Base-by-base conservation (phyloP, 2,888 invertebrate species). In the Polydrusus cervinus region DNA sequence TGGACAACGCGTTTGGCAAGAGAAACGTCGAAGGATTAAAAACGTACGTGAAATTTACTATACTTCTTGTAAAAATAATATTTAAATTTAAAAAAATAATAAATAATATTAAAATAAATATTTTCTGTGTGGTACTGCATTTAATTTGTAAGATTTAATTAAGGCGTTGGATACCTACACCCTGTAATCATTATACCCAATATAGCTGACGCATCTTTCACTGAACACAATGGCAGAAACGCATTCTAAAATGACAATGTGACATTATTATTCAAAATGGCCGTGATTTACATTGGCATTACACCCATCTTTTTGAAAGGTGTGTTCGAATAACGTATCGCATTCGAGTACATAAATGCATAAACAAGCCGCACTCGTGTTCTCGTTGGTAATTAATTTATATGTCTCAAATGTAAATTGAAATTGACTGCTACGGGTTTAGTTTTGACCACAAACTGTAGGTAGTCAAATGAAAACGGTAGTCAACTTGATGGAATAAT, bases 301-400 rank as follows among this genome's bases (percentile, higher is more conserved):
- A 74, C 68, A 64, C 74, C 68, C 74, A 69, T 69, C 74, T 74
- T 68, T 74, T 74, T 49, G 43, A 74, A 45, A 61, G 74, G 74
- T 69, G 74, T 67, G 74, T 11, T 57, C 47, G 20, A 25, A 62
- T 73, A 61, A 71, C 53, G 61, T 62, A 70, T 60, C 47, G 43
- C 51, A 38, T 73, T 53, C 73, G 57, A 68, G 43, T 68, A 53
- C 43, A 68, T 61, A 66, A 40, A 45, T 73, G 73, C 67, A 73
- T 73, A 73, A 68, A 60, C 57, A 13, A 9, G 38, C 57, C 20
- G n/a, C 20, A 18, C 43, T 30, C 14, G 25, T 65, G 71, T 65
- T 57, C 71, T 71, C 64, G 65, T 71, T 57, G 34, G 65, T 71
- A 71, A 71, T 71, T 71, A 71, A 71, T 71, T 64, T 64, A 71